Conservation (phyloP, 2,797 vertebrate genomes). For the Sebastes hubbsi region DNA sequence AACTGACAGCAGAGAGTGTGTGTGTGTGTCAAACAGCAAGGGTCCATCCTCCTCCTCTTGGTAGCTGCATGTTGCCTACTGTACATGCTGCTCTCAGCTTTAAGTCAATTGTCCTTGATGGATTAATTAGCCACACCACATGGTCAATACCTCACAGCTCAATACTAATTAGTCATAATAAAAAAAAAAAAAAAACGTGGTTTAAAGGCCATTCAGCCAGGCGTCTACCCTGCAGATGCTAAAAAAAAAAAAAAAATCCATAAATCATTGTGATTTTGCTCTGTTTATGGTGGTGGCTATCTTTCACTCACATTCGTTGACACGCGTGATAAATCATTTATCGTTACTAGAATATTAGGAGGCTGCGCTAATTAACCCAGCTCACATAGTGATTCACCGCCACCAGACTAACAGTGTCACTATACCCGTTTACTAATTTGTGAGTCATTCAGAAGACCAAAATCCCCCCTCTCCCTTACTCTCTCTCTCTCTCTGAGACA, state of each 20-base stretch:
- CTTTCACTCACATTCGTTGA: not conserved
- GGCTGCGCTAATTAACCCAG: not conserved
- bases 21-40: constrained; percentile 30
- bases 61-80: constrained; percentile 38
- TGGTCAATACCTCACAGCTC: constrained; percentile 61
- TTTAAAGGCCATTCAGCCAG: constrained; percentile 28
- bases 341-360: not conserved
- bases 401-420: constrained; percentile 16
- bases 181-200: not conserved
- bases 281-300: not conserved
- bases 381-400: constrained; percentile 17
- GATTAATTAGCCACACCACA: constrained; percentile 68
- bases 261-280: not conserved
- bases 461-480: not conserved
- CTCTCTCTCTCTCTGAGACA: not conserved
- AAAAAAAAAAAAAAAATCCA: not conserved
- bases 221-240: not conserved
- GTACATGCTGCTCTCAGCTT: constrained; percentile 56
- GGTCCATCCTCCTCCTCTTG: constrained; percentile 25
- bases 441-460: constrained; percentile 33
- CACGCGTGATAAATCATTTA: constrained; percentile 12
- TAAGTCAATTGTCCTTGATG: constrained; percentile 64
- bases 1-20: constrained; percentile 34
- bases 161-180: constrained; percentile 64
- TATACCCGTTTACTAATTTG: constrained; percentile 25